phyloP scores from a whole-genome alignment of 2,888 invertebrate species.

The Zele albiditarsus region DNA sequence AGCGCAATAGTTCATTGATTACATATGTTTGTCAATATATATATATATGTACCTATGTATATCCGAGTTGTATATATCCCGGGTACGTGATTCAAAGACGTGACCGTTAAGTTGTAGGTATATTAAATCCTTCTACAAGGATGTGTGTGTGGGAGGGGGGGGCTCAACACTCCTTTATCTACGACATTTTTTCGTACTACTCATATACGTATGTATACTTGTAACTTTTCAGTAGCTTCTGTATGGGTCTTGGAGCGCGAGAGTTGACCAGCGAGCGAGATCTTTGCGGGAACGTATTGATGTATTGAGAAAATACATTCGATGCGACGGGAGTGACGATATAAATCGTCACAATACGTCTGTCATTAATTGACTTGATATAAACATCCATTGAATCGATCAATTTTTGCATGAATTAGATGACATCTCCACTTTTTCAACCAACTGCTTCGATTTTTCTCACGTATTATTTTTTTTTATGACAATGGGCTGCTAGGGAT shows the following conservation, averaged over 20 bases:
- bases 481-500: no score
- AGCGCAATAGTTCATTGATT: background rate
- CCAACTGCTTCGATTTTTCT: no score
- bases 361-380: background rate
- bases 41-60: background rate
- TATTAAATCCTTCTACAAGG: constrained; percentile 1
- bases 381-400: background rate
- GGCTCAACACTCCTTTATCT: constrained; percentile 5
- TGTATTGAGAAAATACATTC: constrained; percentile 15
- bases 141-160: background rate
- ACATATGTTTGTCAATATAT: background rate
- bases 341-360: background rate
- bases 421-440: no score
- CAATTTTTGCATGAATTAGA: no score
- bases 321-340: background rate
- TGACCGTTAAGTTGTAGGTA: constrained; percentile 28
- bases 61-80: background rate
- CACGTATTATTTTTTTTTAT: no score
- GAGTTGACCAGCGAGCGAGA: constrained; percentile 48
- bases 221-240: constrained; percentile 16
- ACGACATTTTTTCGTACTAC: background rate
- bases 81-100: constrained; percentile 31
- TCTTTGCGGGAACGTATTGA: constrained; percentile 55
- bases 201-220: constrained; percentile 10
- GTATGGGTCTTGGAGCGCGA: constrained; percentile 16